phyloP scores from a whole-genome alignment of 1,140 invertebrate species.

The Psix sp. region DNA sequence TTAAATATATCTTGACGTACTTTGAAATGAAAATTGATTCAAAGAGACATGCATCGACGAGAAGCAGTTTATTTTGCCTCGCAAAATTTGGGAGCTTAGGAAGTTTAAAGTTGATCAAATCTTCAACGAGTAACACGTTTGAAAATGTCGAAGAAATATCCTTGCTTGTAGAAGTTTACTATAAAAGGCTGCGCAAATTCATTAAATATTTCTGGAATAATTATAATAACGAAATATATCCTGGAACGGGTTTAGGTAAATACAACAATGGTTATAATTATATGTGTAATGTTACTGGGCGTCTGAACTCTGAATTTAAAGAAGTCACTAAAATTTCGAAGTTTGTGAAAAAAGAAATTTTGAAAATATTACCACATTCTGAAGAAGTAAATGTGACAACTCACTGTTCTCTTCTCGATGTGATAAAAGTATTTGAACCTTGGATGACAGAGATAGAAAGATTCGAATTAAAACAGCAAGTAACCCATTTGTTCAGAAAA shows the following conservation, averaged over 20 bases:
- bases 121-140: slow-evolving; percentile 27
- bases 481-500: not conserved
- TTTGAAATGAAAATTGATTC: slow-evolving; percentile 33
- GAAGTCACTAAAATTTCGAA: slow-evolving; percentile 68
- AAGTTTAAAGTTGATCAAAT: slow-evolving; percentile 53
- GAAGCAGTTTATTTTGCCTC: slow-evolving; percentile 74
- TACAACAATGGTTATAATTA: slow-evolving; percentile 30
- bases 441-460: slow-evolving; percentile 27
- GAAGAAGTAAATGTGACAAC: slow-evolving; percentile 54
- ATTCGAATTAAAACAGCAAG: slow-evolving; percentile 13
- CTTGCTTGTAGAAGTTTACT: slow-evolving; percentile 67
- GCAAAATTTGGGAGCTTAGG: slow-evolving; percentile 73
- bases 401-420: slow-evolving; percentile 34
- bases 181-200: slow-evolving; percentile 71
- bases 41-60: slow-evolving; percentile 45
- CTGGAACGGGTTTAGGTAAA: slow-evolving; percentile 17
- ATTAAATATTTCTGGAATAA: slow-evolving; percentile 43
- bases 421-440: slow-evolving; percentile 44
- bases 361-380: slow-evolving; percentile 63
- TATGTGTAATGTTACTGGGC: slow-evolving; percentile 40
- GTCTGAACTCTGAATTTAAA: slow-evolving; percentile 44
- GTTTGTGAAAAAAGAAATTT: slow-evolving; percentile 59
- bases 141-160: slow-evolving; percentile 62
- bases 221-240: slow-evolving; percentile 9
- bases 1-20: slow-evolving; percentile 66